Evolutionary conservation across 1,140 invertebrate species (phyloP), one percentile per base, ranked within the genome.

Genomic region (Probaryconus sp.): DNA sequence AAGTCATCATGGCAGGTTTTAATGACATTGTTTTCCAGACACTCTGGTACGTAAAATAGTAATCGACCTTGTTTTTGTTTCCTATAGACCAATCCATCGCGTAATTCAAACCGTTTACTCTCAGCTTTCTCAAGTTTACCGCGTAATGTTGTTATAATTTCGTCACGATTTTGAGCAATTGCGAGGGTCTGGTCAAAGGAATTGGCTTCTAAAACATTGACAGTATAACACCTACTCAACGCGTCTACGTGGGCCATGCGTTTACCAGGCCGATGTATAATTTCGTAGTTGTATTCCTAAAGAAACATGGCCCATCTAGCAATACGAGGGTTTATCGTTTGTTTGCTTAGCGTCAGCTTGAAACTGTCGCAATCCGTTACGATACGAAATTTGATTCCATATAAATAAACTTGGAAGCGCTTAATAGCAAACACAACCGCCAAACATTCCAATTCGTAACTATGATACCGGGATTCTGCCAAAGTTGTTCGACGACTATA

Each of bases 11-110:
- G 76, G 64, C 31, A 31, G 1, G 31, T 40, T 10, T 28, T 14
- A 14, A 65, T 53, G 1, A 55, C 31, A 18, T 37, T 51, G 40
- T 4, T 2, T 43, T 61, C 48, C 67, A 79, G 76, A 5, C 1
- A 16, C 33, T 55, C 1, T 0, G 78, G 72, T 6, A 76, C 78
- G 56, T 76, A 76, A 60, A 76, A 76, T 5, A 76, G 17, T 30
- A 48, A 9, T 1, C 48, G 33, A 21, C 13, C 24, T 14, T 56
- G 37, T 21, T 43, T 31, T 10, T 42, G 6, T 47, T 69, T 61
- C 21, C 40, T 14, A 47, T 53, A 55, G n/a, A 61, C 40, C 6
- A 55, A n/a, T 6, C 47, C 47, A 17, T 37, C 35, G 0, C 47
- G 10, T 3, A 51, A 9, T 24, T 69, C 45, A 28, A 31, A 69